Evolutionary conservation across 2,888 invertebrate species (phyloP).

Genomic region (Nemotelus pantherinus): DNA sequence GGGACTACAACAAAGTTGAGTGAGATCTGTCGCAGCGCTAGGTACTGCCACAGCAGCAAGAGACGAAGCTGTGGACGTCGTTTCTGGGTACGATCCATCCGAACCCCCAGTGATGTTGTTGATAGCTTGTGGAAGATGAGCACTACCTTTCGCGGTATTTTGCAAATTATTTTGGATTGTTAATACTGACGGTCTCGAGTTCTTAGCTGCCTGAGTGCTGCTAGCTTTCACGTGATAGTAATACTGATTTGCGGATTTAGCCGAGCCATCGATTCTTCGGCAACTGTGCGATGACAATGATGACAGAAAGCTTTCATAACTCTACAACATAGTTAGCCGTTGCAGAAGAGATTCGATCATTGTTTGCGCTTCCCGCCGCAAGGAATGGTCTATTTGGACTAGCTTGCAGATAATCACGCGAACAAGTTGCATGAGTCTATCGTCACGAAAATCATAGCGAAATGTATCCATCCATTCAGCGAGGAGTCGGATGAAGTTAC

Average conservation of each 20-base stretch:
- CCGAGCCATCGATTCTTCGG: too few species aligned
- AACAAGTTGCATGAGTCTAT: slow-evolving; percentile 91
- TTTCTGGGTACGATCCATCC: neutral
- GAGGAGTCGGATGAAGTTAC: slow-evolving; percentile 80
- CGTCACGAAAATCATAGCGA: slow-evolving; percentile 97
- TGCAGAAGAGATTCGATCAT: slow-evolving; percentile 87
- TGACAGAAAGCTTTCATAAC: slow-evolving; percentile 77
- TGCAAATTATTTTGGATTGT: slow-evolving; percentile 39
- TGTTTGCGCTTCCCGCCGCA: slow-evolving; percentile 83
- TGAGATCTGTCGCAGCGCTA: slow-evolving; percentile 69
- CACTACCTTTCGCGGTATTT: neutral
- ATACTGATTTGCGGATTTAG: too few species aligned
- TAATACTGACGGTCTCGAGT: slow-evolving; percentile 32
- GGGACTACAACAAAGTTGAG: slow-evolving; percentile 82
- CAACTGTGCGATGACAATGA: slow-evolving; percentile 36
- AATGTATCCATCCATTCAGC: slow-evolving; percentile 96
- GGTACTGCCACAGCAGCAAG: neutral
- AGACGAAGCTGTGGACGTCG: slow-evolving; percentile 14
- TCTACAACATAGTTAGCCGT: slow-evolving; percentile 85
- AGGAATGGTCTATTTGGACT: slow-evolving; percentile 65
- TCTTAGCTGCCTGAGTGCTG: slow-evolving; percentile 35
- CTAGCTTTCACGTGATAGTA: neutral
- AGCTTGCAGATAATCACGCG: slow-evolving; percentile 89
- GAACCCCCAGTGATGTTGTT: neutral
- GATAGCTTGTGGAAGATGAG: neutral